phyloP scores from a whole-genome alignment of 1,140 invertebrate species.

The Semibalanus balanoides region DNA sequence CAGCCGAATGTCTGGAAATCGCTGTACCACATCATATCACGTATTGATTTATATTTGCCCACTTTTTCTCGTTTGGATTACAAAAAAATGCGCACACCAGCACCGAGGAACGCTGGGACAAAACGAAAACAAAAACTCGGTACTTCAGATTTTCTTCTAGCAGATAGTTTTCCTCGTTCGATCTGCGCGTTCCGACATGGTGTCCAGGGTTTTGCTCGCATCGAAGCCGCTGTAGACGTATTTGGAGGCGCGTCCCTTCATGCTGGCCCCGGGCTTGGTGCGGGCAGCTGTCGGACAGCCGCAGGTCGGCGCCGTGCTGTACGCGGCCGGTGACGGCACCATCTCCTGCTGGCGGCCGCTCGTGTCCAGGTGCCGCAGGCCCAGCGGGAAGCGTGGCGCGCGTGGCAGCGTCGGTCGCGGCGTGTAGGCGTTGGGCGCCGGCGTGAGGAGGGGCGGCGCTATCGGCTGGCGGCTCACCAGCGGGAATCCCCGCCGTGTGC shows the following conservation, averaged over 20 bases:
- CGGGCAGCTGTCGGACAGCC: not conserved
- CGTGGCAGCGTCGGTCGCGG: not conserved
- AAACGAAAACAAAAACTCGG: too few relatives aligned
- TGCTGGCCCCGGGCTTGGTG: not conserved
- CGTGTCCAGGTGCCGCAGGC: not conserved
- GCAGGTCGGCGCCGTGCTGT: not conserved
- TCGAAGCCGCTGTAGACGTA: not conserved
- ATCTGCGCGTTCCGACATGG: not conserved
- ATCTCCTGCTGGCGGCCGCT: not conserved
- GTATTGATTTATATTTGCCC: too few relatives aligned
- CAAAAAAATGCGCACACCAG: too few relatives aligned
- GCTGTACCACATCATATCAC: too few relatives aligned
- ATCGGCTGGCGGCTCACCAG: not conserved
- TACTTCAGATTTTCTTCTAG: too few relatives aligned
- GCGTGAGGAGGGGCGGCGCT: too few relatives aligned
- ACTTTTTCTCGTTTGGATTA: too few relatives aligned
- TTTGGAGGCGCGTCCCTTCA: not conserved
- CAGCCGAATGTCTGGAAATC: too few relatives aligned
- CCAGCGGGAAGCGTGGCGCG: not conserved
- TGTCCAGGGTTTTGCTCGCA: not conserved
- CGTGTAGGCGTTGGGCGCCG: not conserved
- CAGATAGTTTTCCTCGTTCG: not conserved
- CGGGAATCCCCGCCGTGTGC: not conserved
- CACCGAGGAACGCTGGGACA: too few relatives aligned
- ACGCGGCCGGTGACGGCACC: not conserved